Evolutionary conservation across 2,113 vertebrate species (phyloP), one percentile per base, ranked within the genome.

Genomic region (Daboia siamensis): DNA sequence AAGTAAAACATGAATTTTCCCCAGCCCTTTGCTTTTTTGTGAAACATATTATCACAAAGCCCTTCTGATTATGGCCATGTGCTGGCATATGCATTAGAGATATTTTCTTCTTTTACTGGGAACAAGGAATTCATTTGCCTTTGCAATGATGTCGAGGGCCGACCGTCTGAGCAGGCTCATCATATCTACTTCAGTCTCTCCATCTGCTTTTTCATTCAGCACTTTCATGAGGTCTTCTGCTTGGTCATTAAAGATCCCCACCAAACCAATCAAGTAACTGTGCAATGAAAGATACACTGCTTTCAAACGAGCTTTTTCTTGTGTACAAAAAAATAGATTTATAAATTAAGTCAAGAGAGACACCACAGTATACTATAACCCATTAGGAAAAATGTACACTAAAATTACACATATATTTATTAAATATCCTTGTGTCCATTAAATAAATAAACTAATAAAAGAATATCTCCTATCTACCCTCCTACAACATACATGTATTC

Each of bases 211-310:
- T 95, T 98, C 96, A 90, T 97, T 96, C 54, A 98, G 95, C 17
- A 96, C 96, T 95, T 97, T 96, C 97, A 98, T 97, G 94, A 98
- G 95, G 87, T 97, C 97, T 95, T 98, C 98, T 0, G 97, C 97
- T 96, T 98, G 98, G 95, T 98, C 97, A 91, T 98, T 98, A 96
- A 98, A 98, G 0, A 97, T 96, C 0, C 94, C 98, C 97, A 98
- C 98, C 95, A 98, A 86, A 86, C 97, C 97, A 44, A 97, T 95
- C 96, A 98, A 95, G 94, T 97, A 98, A 95, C 98, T 98, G 95
- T 91, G 93, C 88, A 94, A 93, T 89, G 86, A 96, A 80, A 96
- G 44, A 97, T 93, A 95, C 44, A 87, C 12, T 55, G 90, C 23
- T 86, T 54, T 89, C 86, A 55, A 56, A 1, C 61, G 91, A 86